These are phyloP conservation scores for Dendrolimus kikuchii DNA, from an alignment of 1,140 invertebrate species.

Conservation along the genomic window DNA sequence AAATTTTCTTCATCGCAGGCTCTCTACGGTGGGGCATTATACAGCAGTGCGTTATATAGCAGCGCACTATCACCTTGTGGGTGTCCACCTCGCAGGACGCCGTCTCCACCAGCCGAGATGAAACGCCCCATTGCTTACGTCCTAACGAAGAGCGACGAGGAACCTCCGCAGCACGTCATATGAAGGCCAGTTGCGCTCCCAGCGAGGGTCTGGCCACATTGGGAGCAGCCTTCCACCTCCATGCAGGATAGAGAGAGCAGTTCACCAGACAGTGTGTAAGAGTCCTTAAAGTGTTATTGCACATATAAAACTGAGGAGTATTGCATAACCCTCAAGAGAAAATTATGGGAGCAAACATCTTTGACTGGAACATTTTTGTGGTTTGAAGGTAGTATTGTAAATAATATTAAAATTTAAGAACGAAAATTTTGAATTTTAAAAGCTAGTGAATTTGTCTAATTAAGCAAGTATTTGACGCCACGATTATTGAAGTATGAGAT, in stretches of 20 bases:
- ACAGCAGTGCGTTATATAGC: slow-evolving; percentile 73
- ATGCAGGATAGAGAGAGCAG: slow-evolving; percentile 36
- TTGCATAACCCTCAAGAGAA: no score
- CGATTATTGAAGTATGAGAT: no score
- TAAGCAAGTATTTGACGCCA: no score
- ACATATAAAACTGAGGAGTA: no score
- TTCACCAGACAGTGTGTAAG: slow-evolving; percentile 54
- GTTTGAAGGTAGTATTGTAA: no score
- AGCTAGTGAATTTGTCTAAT: no score
- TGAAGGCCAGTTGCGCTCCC: slow-evolving; percentile 89
- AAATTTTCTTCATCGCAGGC: slow-evolving; percentile 35
- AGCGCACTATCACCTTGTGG: slow-evolving; percentile 70
- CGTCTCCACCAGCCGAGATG: slow-evolving; percentile 68
- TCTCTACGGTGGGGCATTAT: slow-evolving; percentile 65
- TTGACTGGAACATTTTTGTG: no score
- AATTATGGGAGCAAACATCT: no score
- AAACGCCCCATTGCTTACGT: slow-evolving; percentile 72
- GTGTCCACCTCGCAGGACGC: slow-evolving; percentile 63
- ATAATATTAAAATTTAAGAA: no score
- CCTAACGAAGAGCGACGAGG: slow-evolving; percentile 73
- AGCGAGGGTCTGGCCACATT: slow-evolving; percentile 71
- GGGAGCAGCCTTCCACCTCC: slow-evolving; percentile 66
- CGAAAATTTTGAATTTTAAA: no score
- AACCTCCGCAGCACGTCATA: slow-evolving; percentile 79
- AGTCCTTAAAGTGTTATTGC: neutral